phyloP scores from a whole-genome alignment of 2,888 invertebrate species.

The Drosophila testacea region DNA sequence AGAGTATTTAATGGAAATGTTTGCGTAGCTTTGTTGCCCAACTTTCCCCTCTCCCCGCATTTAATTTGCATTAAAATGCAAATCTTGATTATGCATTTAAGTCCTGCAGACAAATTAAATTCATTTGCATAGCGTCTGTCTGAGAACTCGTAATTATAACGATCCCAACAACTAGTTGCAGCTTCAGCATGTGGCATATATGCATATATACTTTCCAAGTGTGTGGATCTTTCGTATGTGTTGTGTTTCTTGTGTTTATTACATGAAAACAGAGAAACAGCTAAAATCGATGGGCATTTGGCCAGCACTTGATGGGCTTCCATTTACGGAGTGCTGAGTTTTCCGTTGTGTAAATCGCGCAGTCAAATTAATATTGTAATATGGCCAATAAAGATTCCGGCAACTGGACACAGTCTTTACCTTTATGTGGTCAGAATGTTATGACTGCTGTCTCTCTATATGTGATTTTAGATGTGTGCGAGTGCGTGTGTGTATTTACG shows the following conservation, averaged over 20 bases:
- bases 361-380: constrained; percentile 70
- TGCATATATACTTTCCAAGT: neutral
- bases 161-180: constrained; percentile 10
- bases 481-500: constrained; percentile 11
- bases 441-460: constrained; percentile 28
- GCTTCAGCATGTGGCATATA: constrained; percentile 2
- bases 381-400: constrained; percentile 56
- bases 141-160: constrained; percentile 8
- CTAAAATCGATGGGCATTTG: constrained; percentile 78
- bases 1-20: constrained; percentile 75
- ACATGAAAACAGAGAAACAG: constrained; percentile 33
- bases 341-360: constrained; percentile 48
- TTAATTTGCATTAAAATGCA: constrained; percentile 64
- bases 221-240: constrained; percentile 4
- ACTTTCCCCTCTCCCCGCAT: neutral
- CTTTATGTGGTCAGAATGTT: constrained; percentile 44
- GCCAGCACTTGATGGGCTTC: constrained; percentile 67
- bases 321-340: constrained; percentile 68
- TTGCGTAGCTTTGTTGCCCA: constrained; percentile 68
- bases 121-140: constrained; percentile 42
- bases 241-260: constrained; percentile 5
- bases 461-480: neutral
- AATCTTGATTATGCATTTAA: constrained; percentile 69
- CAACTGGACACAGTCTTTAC: constrained; percentile 14
- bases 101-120: constrained; percentile 61